These are phyloP conservation scores for Aphis craccivora DNA, from an alignment of 1,140 invertebrate genomes.

Conservation along the genomic window DNA sequence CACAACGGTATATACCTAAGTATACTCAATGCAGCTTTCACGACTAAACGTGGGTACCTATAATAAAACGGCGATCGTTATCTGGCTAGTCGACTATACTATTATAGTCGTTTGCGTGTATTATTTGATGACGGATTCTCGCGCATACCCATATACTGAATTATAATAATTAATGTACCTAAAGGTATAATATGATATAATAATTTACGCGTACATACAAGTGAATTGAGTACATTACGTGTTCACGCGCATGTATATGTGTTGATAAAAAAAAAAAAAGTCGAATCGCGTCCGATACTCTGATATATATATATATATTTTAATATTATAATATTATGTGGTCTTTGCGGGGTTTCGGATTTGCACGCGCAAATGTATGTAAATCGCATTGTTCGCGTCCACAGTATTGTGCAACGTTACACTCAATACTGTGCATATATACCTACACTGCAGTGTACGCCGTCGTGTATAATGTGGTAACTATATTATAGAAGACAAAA, in stretches of 20 bases:
- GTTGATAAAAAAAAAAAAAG: background rate
- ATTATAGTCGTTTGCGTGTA: background rate
- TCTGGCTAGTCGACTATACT: background rate
- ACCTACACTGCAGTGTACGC: background rate
- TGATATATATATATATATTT: background rate
- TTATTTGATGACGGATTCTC: background rate
- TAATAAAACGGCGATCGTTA: background rate
- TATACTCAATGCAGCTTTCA: background rate
- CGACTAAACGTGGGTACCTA: background rate
- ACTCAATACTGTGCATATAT: background rate
- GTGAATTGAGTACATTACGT: background rate
- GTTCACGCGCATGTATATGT: background rate
- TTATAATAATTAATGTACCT: background rate
- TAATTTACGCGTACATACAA: background rate
- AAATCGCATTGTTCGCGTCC: background rate
- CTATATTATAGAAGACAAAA: background rate
- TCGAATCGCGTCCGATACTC: background rate
- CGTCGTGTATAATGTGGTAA: background rate
- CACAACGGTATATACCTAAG: background rate
- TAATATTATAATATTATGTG: background rate
- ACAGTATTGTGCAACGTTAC: background rate
- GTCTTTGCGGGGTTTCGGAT: background rate
- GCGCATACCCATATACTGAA: background rate
- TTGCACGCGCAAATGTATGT: constrained; percentile 7
- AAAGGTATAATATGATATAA: background rate